Conservation (phyloP, 2,797 vertebrate genomes). For the Syngnathus acus region DNA sequence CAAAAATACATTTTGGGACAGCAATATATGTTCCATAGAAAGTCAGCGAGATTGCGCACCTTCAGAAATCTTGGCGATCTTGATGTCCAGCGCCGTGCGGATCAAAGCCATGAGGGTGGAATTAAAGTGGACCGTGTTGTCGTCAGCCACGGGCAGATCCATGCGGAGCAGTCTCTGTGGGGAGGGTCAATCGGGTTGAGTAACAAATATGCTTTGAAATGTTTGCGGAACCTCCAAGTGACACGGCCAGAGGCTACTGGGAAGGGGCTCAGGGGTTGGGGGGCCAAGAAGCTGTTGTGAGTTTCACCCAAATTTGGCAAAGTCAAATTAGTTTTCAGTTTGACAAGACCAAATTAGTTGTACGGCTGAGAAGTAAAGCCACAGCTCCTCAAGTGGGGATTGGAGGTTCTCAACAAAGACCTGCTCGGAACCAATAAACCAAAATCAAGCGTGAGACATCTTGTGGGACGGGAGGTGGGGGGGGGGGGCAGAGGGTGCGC, state of each 20-base stretch:
- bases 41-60: constrained; percentile 42
- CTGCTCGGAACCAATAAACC: constrained; percentile 55
- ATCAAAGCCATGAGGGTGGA: constrained; percentile 96
- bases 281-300: constrained; percentile 52
- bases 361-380: neutral
- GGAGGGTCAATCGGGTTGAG: constrained; percentile 49
- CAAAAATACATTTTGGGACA: no score
- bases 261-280: constrained; percentile 47
- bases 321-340: constrained; percentile 16
- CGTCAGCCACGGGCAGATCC: constrained; percentile 90
- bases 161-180: constrained; percentile 87
- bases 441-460: constrained; percentile 33
- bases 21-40: constrained; percentile 3
- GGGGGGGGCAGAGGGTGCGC: neutral
- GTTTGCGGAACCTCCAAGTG: constrained; percentile 59
- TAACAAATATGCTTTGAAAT: constrained; percentile 29
- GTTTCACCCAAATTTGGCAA: constrained; percentile 32
- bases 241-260: constrained; percentile 50
- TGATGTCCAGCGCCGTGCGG: constrained; percentile 90
- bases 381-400: constrained; percentile 61
- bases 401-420: constrained; percentile 68
- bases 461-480: neutral
- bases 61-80: constrained; percentile 87
- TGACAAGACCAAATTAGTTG: neutral
- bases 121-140: constrained; percentile 94